Evolutionary conservation across 2,797 vertebrate species (phyloP), one percentile per base, ranked within the genome.

Genomic region (Galago senegalensis): DNA sequence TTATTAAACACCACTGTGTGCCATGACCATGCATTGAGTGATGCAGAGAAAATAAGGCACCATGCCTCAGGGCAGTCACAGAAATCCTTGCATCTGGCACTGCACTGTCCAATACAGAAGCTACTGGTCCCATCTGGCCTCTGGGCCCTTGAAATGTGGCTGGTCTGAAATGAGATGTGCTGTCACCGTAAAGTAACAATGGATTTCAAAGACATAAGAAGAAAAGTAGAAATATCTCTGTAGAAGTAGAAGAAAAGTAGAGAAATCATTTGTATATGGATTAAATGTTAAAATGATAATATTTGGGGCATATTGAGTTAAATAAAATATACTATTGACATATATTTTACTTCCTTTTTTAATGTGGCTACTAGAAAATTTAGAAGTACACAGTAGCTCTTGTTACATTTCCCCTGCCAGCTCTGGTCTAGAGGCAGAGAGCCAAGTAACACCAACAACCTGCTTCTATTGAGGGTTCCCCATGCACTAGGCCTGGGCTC

Each of bases 291-390:
- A 88, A 81, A 91, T 25, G 61, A 56, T 46, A 72, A 67, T 37
- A 88, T 77, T 49, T 69, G 9, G 46, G 61, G 21, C 43, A 76
- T 65, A 84, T 10, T 73, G 21, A 37, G 25, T 79, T 92, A 81
- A 95, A 67, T 65, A 89, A 94, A 72, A 75, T 60, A 63, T 25
- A 31, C 46, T 46, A 29, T 40, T 83, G n/a, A 91, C 89, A 94
- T 72, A 67, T 10, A 89, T 72, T 79, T 73, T 61, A n/a, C 10
- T 80, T 72, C 14, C 37, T 40, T 85, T 53, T 79, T 58, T 14
- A 75, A 93, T 56, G 79, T 21, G 34, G 60, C 75, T 12, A 1
- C 23, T 73, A 86, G 40, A 63, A 75, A 65, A 61, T 56, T 67
- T 25, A n/a, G 84, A 91, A 86, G 73, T 53, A 25, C 20, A 14